A percentile compares a stretch with the other conserved stretches of the same genome.
phyloP scores from a whole-genome alignment of 2,113 vertebrate species.

The Tetraodon nigroviridis region DNA sequence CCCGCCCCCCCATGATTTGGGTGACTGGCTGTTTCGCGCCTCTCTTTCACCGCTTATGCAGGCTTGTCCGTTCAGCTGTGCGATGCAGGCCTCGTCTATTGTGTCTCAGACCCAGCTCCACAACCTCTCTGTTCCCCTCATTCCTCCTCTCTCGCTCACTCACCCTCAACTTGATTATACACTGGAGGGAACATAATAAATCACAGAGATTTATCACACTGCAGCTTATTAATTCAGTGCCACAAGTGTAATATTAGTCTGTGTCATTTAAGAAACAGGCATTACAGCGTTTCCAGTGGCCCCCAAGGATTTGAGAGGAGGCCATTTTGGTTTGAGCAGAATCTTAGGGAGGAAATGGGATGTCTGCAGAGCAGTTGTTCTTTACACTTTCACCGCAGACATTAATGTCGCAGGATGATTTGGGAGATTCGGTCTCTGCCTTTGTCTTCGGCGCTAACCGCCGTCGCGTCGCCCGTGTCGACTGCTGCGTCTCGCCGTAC shows the following conservation, averaged over 20 bases:
- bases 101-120: constrained; percentile 29
- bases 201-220: constrained; percentile 69
- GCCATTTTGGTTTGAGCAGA: constrained; percentile 23
- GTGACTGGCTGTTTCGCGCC: constrained; percentile 39
- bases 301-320: constrained; percentile 29
- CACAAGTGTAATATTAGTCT: constrained; percentile 64
- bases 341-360: neutral
- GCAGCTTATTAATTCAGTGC: constrained; percentile 72
- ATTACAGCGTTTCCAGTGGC: constrained; percentile 15
- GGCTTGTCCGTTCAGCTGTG: constrained; percentile 41
- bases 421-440: constrained; percentile 3
- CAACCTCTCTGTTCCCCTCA: constrained; percentile 29
- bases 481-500: constrained; percentile 55
- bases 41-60: constrained; percentile 30
- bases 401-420: constrained; percentile 8
- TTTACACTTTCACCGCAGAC: neutral
- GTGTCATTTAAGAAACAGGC: constrained; percentile 63
- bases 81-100: constrained; percentile 26
- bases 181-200: constrained; percentile 67
- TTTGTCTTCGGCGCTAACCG: constrained; percentile 14
- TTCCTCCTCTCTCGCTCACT: constrained; percentile 34
- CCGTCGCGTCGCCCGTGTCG: constrained; percentile 50
- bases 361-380: neutral
- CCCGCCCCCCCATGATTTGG: constrained; percentile 33
- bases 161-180: constrained; percentile 65